Evolutionary conservation across 2,888 invertebrate species (phyloP).

Genomic region (Microctonus hyperodae): DNA sequence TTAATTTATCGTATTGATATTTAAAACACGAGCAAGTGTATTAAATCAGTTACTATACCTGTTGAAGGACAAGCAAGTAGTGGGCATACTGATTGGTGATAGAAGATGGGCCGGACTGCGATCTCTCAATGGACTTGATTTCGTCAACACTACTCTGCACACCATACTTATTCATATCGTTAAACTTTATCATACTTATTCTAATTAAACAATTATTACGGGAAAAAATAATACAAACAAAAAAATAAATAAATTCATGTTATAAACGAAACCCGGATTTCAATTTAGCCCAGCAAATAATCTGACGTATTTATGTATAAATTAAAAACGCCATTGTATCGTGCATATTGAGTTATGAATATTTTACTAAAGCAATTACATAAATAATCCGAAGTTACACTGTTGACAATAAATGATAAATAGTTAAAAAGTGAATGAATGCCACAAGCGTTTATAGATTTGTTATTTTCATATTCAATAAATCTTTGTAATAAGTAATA

Average conservation of each 20-base stretch:
- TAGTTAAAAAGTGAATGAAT: neutral
- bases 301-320: neutral
- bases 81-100: constrained; percentile 70
- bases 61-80: constrained; percentile 67
- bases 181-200: neutral
- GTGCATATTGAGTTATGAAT: neutral
- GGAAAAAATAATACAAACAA: neutral
- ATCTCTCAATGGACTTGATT: constrained; percentile 59
- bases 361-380: neutral
- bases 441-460: neutral
- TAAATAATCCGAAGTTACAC: neutral
- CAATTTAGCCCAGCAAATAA: neutral
- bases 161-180: constrained; percentile 48
- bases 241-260: constrained; percentile 12
- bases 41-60: constrained; percentile 63
- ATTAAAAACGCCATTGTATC: too few relatives aligned
- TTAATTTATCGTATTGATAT: neutral
- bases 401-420: neutral
- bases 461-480: neutral
- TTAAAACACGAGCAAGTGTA: constrained; percentile 9
- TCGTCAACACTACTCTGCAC: constrained; percentile 57
- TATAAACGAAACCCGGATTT: neutral
- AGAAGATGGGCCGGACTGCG: constrained; percentile 64
- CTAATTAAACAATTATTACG: neutral
- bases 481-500: neutral